These are phyloP conservation scores for Listrodromus nycthemerus DNA, from an alignment of 2,888 invertebrate genomes.

Conservation along the genomic window DNA sequence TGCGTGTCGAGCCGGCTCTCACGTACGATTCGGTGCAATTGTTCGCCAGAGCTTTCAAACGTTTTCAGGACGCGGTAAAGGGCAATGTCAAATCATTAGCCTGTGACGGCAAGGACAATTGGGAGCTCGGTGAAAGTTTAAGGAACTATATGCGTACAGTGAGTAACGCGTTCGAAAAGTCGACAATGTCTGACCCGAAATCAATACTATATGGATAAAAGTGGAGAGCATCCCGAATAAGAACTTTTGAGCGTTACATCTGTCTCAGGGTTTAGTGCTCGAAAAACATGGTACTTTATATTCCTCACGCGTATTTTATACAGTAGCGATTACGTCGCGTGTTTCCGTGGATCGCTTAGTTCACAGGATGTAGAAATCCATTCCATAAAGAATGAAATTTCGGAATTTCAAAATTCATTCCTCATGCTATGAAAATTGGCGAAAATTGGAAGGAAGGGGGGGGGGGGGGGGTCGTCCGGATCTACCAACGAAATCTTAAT, in stretches of 20 bases:
- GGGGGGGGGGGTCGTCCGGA: no score
- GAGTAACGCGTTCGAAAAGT: slow-evolving; percentile 76
- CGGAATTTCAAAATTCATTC: no score
- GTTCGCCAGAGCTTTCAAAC: slow-evolving; percentile 92
- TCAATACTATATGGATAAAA: not conserved
- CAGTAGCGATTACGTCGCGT: no score
- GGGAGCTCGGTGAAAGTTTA: slow-evolving; percentile 93
- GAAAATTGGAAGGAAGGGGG: no score
- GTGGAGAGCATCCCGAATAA: not conserved
- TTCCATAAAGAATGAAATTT: no score
- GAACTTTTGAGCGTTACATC: not conserved
- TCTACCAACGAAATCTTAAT: not conserved
- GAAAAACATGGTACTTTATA: not conserved
- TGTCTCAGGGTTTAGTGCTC: not conserved
- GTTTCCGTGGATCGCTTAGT: no score
- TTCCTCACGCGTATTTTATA: no score
- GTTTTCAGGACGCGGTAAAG: slow-evolving; percentile 85
- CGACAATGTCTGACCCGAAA: not conserved
- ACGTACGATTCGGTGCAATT: slow-evolving; percentile 94
- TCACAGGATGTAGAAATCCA: no score
- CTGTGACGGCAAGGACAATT: slow-evolving; percentile 88
- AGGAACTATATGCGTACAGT: slow-evolving; percentile 94
- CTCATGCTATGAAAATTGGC: no score
- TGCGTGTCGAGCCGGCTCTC: slow-evolving; percentile 91
- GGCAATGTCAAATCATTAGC: slow-evolving; percentile 85